These are phyloP conservation scores for Schizotus pectinicornis DNA, from an alignment of 2,888 invertebrate species.

Conservation along the genomic window DNA sequence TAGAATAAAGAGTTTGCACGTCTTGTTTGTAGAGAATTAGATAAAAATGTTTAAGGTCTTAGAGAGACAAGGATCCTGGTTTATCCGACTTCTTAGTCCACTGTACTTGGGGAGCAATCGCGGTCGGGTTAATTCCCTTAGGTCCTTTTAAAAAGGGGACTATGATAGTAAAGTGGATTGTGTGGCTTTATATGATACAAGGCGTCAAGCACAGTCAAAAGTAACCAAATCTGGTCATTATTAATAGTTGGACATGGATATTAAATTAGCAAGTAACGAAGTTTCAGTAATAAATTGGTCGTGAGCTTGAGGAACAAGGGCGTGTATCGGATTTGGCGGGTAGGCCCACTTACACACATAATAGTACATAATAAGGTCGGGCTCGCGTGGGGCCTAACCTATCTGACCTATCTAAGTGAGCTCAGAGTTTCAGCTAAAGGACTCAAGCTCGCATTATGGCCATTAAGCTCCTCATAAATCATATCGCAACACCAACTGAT, in stretches of 20 bases:
- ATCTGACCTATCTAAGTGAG: constrained; percentile 41
- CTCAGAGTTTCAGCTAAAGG: constrained; percentile 38
- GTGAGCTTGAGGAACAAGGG: constrained; percentile 16
- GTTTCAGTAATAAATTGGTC: constrained; percentile 20
- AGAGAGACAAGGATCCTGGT: no score
- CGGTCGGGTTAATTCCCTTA: no score
- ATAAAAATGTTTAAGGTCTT: no score
- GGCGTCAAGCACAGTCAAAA: no score
- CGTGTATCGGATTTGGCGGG: constrained; percentile 14
- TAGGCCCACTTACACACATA: constrained; percentile 31
- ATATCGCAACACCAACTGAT: constrained; percentile 40
- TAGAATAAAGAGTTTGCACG: no score
- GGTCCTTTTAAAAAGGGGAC: no score
- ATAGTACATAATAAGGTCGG: constrained; percentile 34
- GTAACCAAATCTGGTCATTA: background rate
- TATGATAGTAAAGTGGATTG: no score
- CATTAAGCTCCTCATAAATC: constrained; percentile 44
- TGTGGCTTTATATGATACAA: no score
- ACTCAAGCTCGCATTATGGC: constrained; percentile 41
- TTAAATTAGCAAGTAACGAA: constrained; percentile 27
- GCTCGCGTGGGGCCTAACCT: constrained; percentile 36
- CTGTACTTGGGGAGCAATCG: no score
- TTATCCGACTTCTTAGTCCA: no score
- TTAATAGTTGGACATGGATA: constrained; percentile 5
- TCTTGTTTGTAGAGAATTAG: no score